These are phyloP conservation scores for Geodia barretti DNA, from an alignment of 37 sponge, comb jelly and placozoan genomes.

Conservation along the genomic window DNA sequence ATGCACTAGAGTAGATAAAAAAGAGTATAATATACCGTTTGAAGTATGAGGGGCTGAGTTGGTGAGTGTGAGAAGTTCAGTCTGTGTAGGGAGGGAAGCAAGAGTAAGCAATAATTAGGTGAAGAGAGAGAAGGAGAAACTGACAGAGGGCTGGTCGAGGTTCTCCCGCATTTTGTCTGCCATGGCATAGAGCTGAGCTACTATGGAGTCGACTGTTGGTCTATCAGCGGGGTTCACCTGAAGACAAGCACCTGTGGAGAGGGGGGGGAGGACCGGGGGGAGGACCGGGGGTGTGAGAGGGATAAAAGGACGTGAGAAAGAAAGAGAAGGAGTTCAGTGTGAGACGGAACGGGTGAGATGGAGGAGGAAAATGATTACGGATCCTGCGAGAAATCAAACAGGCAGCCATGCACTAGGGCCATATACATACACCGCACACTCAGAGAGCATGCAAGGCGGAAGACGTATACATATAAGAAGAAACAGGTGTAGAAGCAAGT, in stretches of 20 bases:
- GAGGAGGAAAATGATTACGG: too few species aligned
- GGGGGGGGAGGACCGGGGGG: background rate
- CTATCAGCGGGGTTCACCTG: conserved; percentile 54
- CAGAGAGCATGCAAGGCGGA: background rate
- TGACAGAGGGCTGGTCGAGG: conserved; percentile 44
- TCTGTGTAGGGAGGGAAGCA: background rate
- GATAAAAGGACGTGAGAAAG: background rate
- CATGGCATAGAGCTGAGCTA: conserved; percentile 61
- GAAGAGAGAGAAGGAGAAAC: background rate
- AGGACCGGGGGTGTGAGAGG: background rate
- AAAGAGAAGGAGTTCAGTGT: too few species aligned
- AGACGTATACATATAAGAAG: background rate
- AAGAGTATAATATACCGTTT: background rate
- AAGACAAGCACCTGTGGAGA: conserved; percentile 55
- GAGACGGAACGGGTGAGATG: too few species aligned
- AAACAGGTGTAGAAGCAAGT: background rate
- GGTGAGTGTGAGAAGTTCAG: background rate
- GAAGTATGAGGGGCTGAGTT: background rate
- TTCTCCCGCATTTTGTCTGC: conserved; percentile 64
- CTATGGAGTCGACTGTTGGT: conserved; percentile 47
- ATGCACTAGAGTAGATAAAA: background rate
- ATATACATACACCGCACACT: background rate
- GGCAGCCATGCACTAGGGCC: background rate
- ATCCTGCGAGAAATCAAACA: too few species aligned
- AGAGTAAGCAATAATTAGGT: background rate